Base-by-base conservation (phyloP, 2,888 invertebrate genomes). In the Nudaria mundana region DNA sequence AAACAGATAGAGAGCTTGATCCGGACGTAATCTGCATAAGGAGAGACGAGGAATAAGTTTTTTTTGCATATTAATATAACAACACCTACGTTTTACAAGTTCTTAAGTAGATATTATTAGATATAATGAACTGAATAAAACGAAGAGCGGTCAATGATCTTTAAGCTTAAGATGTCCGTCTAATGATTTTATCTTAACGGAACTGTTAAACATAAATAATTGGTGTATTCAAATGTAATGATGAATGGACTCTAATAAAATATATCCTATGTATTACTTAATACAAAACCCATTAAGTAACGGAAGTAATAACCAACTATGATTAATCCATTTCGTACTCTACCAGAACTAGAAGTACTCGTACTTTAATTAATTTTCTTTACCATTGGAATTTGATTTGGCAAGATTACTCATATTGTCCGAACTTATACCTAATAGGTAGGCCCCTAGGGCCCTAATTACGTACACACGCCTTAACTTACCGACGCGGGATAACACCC, bases 111-210 rank as follows among this genome's bases (percentile, higher is more conserved):
- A n/a, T n/a, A n/a, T n/a, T n/a, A n/a, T n/a, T n/a, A n/a, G n/a
- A n/a, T n/a, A n/a, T n/a, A n/a, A n/a, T n/a, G n/a, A n/a, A n/a
- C n/a, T n/a, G n/a, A n/a, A n/a, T n/a, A n/a, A n/a, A n/a, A n/a
- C n/a, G n/a, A n/a, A n/a, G n/a, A n/a, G 14, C 14, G 51, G 50
- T 51, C 58, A 43, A 40, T 38, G 48, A 57, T 40, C 57, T 24
- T n/a, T 10, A 22, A 31, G 31, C 34, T 53, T 44, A 24, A 44
- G 34, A 47, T 18, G 43, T 25, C 39, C 51, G 29, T 42, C 31
- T 39, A 13, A 15, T 44, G 47, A 43, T 53, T 45, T 40, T 25
- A 53, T 54, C 49, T 13, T n/a, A 29, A 32, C 16, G 22, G 30
- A 41, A 28, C 37, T 34, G 49, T 42, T 39, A 18, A 34, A 40